Percentiles rank a stretch among this genome's conserved stretches.
Evolutionary conservation across 2,797 vertebrate species (phyloP).

Genomic region (Myoxocephalus aenaeus): DNA sequence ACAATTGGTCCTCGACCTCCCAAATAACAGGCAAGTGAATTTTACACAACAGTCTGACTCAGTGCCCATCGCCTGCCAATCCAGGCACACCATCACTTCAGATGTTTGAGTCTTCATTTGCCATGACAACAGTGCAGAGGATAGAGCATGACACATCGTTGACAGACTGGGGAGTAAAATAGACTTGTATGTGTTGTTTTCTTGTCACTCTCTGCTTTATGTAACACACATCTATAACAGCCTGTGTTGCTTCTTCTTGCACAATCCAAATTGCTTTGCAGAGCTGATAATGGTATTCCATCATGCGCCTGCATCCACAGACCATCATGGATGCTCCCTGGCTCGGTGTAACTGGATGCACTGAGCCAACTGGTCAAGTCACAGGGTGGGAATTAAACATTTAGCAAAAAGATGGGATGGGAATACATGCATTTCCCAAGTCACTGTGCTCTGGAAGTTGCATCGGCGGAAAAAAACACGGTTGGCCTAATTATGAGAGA

Average conservation of each 20-base stretch:
- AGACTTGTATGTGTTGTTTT: conserved; percentile 69
- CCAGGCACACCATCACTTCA: conserved; percentile 66
- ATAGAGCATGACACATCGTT: conserved; percentile 71
- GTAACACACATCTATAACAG: conserved; percentile 66
- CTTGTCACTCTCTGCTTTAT: conserved; percentile 70
- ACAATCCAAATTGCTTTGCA: conserved; percentile 58
- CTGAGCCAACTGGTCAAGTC: conserved; percentile 51
- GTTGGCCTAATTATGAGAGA: conserved; percentile 65
- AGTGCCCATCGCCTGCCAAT: conserved; percentile 52
- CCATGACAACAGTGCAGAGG: conserved; percentile 75
- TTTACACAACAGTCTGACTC: conserved; percentile 60
- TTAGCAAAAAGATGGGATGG: conserved; percentile 33
- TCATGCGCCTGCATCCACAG: conserved; percentile 40
- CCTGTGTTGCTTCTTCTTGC: conserved; percentile 27
- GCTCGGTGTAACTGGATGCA: conserved; percentile 39
- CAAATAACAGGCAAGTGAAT: conserved; percentile 60
- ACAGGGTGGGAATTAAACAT: conserved; percentile 53
- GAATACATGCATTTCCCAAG: conserved; percentile 43
- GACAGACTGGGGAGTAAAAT: conserved; percentile 77
- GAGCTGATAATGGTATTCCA: conserved; percentile 57
- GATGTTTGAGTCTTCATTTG: conserved; percentile 76
- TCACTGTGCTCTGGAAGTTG: conserved; percentile 29
- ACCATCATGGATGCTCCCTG: conserved; percentile 54
- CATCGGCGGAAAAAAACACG: conserved; percentile 23
- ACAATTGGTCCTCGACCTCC: conserved; percentile 61